Evolutionary conservation across 2,888 invertebrate genomes (phyloP).

Genomic region (Lasiommata megera): DNA sequence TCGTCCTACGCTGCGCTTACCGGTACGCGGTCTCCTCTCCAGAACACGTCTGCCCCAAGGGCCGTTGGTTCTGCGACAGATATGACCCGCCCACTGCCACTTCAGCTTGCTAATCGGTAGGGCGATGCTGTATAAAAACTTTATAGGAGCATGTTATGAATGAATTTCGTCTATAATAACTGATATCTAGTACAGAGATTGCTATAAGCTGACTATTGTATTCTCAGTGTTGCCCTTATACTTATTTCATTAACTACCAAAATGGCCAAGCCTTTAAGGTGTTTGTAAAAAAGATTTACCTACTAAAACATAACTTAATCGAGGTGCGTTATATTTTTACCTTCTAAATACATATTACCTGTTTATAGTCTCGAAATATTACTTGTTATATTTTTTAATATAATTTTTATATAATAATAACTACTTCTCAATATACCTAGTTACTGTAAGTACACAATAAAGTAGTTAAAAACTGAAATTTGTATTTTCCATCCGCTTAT

Average conservation of each 20-base stretch:
- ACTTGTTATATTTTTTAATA: neutral
- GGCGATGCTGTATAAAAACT: no score
- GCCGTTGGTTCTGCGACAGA: no score
- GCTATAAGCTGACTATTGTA: constrained; percentile 1
- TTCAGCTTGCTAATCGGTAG: no score
- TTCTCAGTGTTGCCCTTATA: neutral
- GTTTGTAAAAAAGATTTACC: neutral
- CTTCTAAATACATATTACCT: neutral
- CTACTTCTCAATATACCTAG: neutral
- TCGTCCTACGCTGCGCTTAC: no score
- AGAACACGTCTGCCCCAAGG: no score
- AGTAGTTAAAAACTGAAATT: neutral
- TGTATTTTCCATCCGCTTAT: no score
- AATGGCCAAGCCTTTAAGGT: neutral
- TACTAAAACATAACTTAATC: neutral
- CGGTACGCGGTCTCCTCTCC: no score
- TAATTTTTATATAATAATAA: neutral
- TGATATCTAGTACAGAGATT: neutral
- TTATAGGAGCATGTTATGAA: no score
- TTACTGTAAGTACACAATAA: neutral
- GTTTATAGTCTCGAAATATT: no score
- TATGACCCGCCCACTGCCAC: no score
- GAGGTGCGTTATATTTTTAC: neutral
- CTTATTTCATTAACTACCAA: neutral
- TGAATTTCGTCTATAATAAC: no score